phyloP scores from a whole-genome alignment of 2,888 invertebrate genomes.

The Dryadula phaetusa region DNA sequence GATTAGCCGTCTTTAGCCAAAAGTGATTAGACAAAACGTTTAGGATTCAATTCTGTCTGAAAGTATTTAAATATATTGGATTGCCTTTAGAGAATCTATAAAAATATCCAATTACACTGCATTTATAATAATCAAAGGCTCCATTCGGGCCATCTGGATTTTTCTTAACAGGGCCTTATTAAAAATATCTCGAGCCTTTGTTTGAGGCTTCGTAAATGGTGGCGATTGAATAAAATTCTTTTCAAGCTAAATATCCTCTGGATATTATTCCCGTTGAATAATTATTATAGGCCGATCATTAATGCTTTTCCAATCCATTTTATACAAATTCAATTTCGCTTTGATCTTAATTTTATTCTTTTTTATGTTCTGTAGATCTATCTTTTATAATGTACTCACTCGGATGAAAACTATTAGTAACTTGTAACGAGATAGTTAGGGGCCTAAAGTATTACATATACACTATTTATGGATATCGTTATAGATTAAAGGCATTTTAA shows the following conservation, averaged over 20 bases:
- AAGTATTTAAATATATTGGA: slow-evolving; percentile 3
- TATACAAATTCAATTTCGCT: neutral
- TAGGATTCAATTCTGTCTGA: neutral
- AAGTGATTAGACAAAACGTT: neutral
- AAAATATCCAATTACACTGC: slow-evolving; percentile 20
- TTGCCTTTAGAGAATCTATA: slow-evolving; percentile 4
- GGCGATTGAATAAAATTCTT: slow-evolving; percentile 20
- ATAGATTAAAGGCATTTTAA: too few relatives aligned
- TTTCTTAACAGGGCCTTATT: slow-evolving; percentile 30
- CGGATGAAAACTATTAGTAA: neutral
- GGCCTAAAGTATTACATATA: too few relatives aligned
- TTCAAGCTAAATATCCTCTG: slow-evolving; percentile 18
- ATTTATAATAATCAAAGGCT: slow-evolving; percentile 21
- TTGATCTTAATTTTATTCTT: slow-evolving; percentile 7
- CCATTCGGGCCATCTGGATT: slow-evolving; percentile 29
- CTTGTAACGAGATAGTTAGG: too few relatives aligned
- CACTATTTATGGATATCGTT: too few relatives aligned
- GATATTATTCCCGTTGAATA: slow-evolving; percentile 19
- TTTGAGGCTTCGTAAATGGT: slow-evolving; percentile 20
- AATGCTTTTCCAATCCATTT: slow-evolving; percentile 12
- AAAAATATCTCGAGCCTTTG: slow-evolving; percentile 31
- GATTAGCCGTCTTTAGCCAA: neutral
- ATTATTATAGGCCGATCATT: slow-evolving; percentile 23
- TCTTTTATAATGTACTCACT: neutral
- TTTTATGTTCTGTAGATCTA: neutral